Percentiles rank a stretch among this genome's conserved stretches.
These are phyloP conservation scores for Papilio polytes DNA, from an alignment of 1,140 invertebrate species.

Conservation along the genomic window DNA sequence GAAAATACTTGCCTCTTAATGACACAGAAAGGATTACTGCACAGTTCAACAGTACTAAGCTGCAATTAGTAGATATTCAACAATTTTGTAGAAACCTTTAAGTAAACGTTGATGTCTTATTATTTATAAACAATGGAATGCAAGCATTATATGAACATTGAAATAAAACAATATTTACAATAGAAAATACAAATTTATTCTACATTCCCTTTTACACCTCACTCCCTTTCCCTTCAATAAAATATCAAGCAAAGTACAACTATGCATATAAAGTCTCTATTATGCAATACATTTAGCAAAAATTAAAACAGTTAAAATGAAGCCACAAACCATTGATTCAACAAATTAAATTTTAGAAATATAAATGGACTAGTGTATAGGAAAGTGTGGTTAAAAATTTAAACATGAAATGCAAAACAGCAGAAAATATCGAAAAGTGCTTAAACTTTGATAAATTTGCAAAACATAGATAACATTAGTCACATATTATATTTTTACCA, in stretches of 20 bases:
- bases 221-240: neutral
- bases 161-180: constrained; percentile 10
- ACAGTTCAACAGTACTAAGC: no score
- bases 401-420: constrained; percentile 32
- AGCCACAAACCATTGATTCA: neutral
- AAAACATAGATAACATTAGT: neutral
- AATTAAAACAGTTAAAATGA: neutral
- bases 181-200: constrained; percentile 44
- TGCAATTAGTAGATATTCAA: no score
- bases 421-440: neutral
- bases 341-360: neutral
- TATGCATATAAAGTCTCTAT: neutral
- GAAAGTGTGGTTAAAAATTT: constrained; percentile 8
- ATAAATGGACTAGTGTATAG: neutral
- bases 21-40: no score
- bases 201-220: constrained; percentile 4
- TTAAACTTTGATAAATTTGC: neutral
- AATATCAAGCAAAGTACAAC: neutral
- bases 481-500: neutral
- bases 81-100: no score
- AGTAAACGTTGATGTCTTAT: no score
- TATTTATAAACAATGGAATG: no score
- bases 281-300: neutral
- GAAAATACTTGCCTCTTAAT: no score
- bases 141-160: no score